Base-by-base conservation (phyloP, 1,140 invertebrate species). In the Drosophila busckii region DNA sequence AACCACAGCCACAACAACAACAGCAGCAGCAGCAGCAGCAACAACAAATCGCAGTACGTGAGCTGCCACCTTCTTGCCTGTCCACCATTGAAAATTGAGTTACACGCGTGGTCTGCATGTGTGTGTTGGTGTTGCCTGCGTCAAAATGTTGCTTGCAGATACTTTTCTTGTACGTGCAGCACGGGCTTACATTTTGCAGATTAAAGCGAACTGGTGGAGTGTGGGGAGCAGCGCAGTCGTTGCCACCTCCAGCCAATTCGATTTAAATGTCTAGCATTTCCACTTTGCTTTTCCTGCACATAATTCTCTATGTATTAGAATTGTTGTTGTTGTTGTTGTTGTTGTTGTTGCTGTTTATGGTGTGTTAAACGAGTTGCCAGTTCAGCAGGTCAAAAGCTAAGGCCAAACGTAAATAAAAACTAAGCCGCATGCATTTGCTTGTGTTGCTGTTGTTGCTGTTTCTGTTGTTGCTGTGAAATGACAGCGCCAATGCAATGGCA, bases 191-290 rank as follows among this genome's bases (percentile, higher is more conserved):
- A 64, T 29, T 64, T 64, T 59, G 69, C 60, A 82, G 75, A 82
- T 82, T 82, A 82, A 80, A 80, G 61, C 60, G 50, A 55, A 28
- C 50, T 54, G 63, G 15, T 25, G 22, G n/a, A n/a, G n/a, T n/a
- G n/a, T n/a, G n/a, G n/a, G n/a, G n/a, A n/a, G n/a, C n/a, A n/a
- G n/a, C n/a, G n/a, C n/a, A n/a, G n/a, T n/a, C n/a, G n/a, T n/a
- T 55, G 42, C 52, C 75, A 80, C 75, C 75, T 73, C 55, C 52
- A 82, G 69, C 75, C 75, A 82, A 82, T 82, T 82, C 75, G 75
- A 82, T 82, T 82, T 82, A 82, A 82, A 82, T 75, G 69, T 75
- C 75, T 83, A 45, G 60, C 76, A 70, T 71, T 82, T 80, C 76
- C 75, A 82, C 64, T 66, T 70, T 32, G 69, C 65, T 80, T 80